Evolutionary conservation across 2,113 vertebrate species (phyloP), one percentile per base, ranked within the genome.

Genomic region (Lasiurus borealis): DNA sequence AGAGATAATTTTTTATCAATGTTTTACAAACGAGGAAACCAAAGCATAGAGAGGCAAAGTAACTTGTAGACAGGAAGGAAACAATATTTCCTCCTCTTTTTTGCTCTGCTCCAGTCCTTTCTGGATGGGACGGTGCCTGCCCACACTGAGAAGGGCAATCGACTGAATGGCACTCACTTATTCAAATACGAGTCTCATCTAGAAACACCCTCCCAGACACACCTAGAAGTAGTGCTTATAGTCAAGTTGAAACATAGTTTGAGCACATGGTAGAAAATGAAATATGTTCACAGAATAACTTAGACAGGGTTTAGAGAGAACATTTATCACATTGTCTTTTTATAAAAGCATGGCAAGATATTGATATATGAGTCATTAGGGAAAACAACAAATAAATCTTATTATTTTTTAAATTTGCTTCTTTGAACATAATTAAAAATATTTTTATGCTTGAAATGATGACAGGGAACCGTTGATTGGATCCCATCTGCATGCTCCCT

Each of bases 391-490:
- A 31, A 69, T 76, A 44, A 0, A 68, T 54, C 87, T 91, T 21
- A 91, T 40, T 66, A 93, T 88, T 62, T 62, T 90, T 68, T 72
- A 83, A n/a, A 64, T 15, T 54, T 48, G 52, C 21, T 71, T 76
- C n/a, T 85, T 84, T 68, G 34, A 72, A 14, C 18, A 10, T 76
- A 54, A 25, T 36, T 91, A 69, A 1, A 87, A 71, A 85, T 29
- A 25, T 34, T 52, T 71, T 73, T 82, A n/a, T 83, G 18, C 34
- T 87, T 76, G 34, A 91, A 46, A 77, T 76, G 76, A 29, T 5
- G 50, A 62, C 9, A 62, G 59, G 27, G 59, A 27, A 62, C 27
- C 9, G 11, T 62, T 62, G 59, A 62, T 62, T 62, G 59, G 59
- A 27, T 27, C 10, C 23, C 10, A 12, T 19, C 59, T 62, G 59